Conservation (phyloP, 2,888 invertebrate genomes). For the Platycheirus albimanus region DNA sequence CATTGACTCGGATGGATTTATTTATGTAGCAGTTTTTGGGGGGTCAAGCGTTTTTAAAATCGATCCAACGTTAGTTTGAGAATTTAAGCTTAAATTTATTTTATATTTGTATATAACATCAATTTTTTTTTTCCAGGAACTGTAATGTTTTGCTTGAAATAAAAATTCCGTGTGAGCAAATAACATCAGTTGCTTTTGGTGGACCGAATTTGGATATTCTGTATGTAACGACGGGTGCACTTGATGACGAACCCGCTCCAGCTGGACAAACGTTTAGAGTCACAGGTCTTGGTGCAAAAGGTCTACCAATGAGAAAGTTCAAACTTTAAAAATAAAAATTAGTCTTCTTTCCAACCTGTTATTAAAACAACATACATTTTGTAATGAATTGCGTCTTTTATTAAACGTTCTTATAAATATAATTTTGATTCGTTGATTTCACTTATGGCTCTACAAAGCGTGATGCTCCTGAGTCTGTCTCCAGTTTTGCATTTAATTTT, state of each 20-base stretch:
- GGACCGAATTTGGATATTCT: conserved; percentile 87
- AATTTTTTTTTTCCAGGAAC: conserved; percentile 74
- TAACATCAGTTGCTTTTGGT: conserved; percentile 89
- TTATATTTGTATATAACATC: background rate
- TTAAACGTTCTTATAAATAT: too few relatives aligned
- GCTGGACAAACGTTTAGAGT: conserved; percentile 86
- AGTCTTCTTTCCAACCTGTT: too few relatives aligned
- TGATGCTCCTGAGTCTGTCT: too few relatives aligned
- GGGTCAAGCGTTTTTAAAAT: conserved; percentile 85
- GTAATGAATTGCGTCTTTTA: too few relatives aligned
- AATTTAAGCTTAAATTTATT: background rate
- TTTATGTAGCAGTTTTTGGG: conserved; percentile 90
- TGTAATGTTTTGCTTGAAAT: conserved; percentile 85
- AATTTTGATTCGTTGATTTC: too few relatives aligned
- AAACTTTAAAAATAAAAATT: conserved; percentile 3
- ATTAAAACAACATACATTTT: too few relatives aligned
- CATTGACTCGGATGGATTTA: conserved; percentile 89
- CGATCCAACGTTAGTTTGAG: conserved; percentile 79
- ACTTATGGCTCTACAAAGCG: too few relatives aligned
- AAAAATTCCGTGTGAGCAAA: conserved; percentile 86
- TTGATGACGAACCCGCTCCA: conserved; percentile 79
- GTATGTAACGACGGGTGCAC: conserved; percentile 87
- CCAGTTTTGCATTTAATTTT: too few relatives aligned
- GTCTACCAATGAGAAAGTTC: conserved; percentile 81
- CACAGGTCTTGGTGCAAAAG: conserved; percentile 85